Evolutionary conservation across 2,113 vertebrate genomes (phyloP), one percentile per base, ranked within the genome.

Genomic region (Etheostoma spectabile): DNA sequence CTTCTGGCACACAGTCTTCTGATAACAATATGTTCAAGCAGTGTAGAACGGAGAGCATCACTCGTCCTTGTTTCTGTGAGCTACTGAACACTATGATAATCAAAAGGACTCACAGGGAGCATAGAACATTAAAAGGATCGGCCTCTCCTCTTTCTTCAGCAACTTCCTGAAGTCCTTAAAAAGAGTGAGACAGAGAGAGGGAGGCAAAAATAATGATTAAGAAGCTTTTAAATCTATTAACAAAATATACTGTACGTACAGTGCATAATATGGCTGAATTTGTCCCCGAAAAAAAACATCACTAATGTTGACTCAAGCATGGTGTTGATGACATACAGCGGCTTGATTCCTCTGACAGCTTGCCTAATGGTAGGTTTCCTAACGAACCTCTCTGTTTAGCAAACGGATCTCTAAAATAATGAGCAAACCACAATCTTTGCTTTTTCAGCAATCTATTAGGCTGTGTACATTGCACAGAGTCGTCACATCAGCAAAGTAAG

Each of bases 91-190:
- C 19, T 3, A 14, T 16, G 74, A 68, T 51, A 49, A 67, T 62
- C 27, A 38, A 33, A 13, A 24, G 61, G 55, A 97, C 98, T 98
- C 93, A 99, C 98, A 99, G 10, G 98, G 97, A 27, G 98, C 98
- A 21, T 98, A 99, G 86, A 99, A 98, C 97, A 99, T 99, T 96
- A 99, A 92, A 76, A 99, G 95, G 64, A 99, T 74, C 0, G 97
- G 97, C 86, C 95, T 96, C 74, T 99, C 98, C 84, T 99, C 98
- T 86, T 94, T 99, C 95, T 98, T 99, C 92, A 99, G 87, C 84
- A 99, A 94, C 68, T 97, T 97, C 90, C 96, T 95, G 89, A 99
- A 96, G 76, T 99, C 98, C 98, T 99, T 86, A 51, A 63, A 60
- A n/a, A 79, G 2, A 49, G 21, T 42, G 19, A 19, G 7, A 65